Base-by-base conservation (phyloP, 2,888 invertebrate species). In the Bellardia bayeri region DNA sequence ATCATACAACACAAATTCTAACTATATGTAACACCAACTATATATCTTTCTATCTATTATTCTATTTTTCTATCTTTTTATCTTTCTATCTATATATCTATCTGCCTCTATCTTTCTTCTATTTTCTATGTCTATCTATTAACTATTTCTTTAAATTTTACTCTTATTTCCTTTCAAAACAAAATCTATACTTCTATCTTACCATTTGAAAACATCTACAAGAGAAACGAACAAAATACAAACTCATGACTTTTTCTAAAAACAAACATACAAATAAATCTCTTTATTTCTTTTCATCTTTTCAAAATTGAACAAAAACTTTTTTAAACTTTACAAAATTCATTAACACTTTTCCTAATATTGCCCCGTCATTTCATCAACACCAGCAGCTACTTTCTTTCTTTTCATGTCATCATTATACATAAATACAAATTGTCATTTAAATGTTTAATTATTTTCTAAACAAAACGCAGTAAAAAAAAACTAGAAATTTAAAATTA, bases 81-180 rank as follows among this genome's bases (percentile, higher is more conserved):
- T 74, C 66, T 68, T 5, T 63, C 30, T 75, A 63, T 37, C 33
- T 61, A 2, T 61, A 3, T 16, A 61, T 87, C 90, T 78, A 85
- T 42, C 75, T 86, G 83, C 85, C 88, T 85, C 89, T 89, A 68
- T 88, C 90, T 88, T 66, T 87, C 16, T 58, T 30, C 51, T 72
- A 64, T 13, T 30, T 74, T 61, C 30, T 66, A 30, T 80, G 23
- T 45, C 42, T 49, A 54, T 64, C 45, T 51, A 40, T 37, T 40
- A 30, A 63, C 64, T 78, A 40, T 86, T 63, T 66, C 23, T 40
- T 42, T 37, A 80, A 33, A 45, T 51, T 68, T 69, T 79, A 45
- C 16, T 74, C 16, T 76, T 61, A 42, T 42, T 56, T 87, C 64
- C 81, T 0, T 30, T 23, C 71, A 56, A 71, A 42, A 72, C 56